A percentile compares a stretch with the other conserved stretches of the same genome.
These are phyloP conservation scores for Drosophila merina DNA, from an alignment of 2,888 invertebrate species.

Conservation along the genomic window DNA sequence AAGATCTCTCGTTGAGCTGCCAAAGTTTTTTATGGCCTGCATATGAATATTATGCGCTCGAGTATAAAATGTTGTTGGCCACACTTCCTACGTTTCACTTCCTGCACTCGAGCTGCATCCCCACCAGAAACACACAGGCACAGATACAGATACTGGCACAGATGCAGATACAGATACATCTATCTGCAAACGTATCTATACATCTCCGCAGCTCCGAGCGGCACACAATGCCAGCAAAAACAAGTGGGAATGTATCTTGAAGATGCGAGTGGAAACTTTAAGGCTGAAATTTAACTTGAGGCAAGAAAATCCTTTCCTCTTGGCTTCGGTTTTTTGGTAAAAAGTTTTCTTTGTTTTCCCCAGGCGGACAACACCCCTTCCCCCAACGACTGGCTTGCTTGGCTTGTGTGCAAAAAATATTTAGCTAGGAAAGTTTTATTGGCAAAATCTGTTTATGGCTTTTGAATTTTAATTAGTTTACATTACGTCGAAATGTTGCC, in stretches of 20 bases:
- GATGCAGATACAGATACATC: slow-evolving; percentile 39
- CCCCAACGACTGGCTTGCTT: background rate
- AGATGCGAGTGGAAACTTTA: slow-evolving; percentile 52
- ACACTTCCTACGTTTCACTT: slow-evolving; percentile 80
- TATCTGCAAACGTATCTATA: slow-evolving; percentile 50
- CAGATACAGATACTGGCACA: slow-evolving; percentile 40
- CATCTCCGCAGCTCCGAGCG: slow-evolving; percentile 52
- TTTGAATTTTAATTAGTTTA: slow-evolving; percentile 84
- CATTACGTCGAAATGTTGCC: slow-evolving; percentile 79
- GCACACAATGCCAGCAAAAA: slow-evolving; percentile 57
- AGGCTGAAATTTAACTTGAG: slow-evolving; percentile 59
- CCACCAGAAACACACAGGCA: slow-evolving; percentile 42
- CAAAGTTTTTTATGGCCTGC: slow-evolving; percentile 78
- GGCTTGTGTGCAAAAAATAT: slow-evolving; percentile 67
- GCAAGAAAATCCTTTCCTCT: slow-evolving; percentile 56
- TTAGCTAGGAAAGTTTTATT: slow-evolving; percentile 83
- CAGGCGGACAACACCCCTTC: background rate
- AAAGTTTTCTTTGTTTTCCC: slow-evolving; percentile 73
- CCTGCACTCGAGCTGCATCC: slow-evolving; percentile 70
- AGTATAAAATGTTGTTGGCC: slow-evolving; percentile 81
- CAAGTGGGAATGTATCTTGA: slow-evolving; percentile 24
- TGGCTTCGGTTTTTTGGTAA: slow-evolving; percentile 22
- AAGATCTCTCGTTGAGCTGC: slow-evolving; percentile 78
- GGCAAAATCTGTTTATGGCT: slow-evolving; percentile 83
- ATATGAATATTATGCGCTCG: slow-evolving; percentile 81